These are phyloP conservation scores for Tipula lateralis DNA, from an alignment of 2,888 invertebrate species.

Conservation along the genomic window DNA sequence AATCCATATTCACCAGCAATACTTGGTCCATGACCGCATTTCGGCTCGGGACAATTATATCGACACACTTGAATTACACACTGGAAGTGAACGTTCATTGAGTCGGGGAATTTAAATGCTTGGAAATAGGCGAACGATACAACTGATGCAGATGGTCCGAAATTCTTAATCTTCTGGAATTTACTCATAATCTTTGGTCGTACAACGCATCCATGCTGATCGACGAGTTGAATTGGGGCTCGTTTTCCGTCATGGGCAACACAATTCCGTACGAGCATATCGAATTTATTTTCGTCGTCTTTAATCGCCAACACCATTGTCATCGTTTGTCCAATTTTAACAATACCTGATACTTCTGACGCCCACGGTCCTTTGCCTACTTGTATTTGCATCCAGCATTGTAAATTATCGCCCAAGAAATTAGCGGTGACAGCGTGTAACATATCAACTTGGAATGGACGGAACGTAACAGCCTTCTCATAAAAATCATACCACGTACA, in stretches of 20 bases:
- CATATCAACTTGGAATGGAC: slow-evolving; percentile 95
- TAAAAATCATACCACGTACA: slow-evolving; percentile 97
- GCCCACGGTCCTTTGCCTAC: slow-evolving; percentile 96
- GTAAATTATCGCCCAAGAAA: slow-evolving; percentile 90
- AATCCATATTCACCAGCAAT: slow-evolving; percentile 62
- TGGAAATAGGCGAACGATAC: slow-evolving; percentile 95
- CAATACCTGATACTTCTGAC: slow-evolving; percentile 92
- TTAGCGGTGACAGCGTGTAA: slow-evolving; percentile 91
- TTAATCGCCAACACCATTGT: slow-evolving; percentile 95
- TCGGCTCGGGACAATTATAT: slow-evolving; percentile 88
- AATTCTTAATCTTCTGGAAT: slow-evolving; percentile 94
- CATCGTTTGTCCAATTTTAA: slow-evolving; percentile 95
- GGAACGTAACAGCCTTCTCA: slow-evolving; percentile 89
- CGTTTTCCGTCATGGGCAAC: slow-evolving; percentile 92
- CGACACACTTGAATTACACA: slow-evolving; percentile 93
- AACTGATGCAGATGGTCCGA: slow-evolving; percentile 88
- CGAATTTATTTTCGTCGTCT: slow-evolving; percentile 93
- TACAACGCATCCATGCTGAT: slow-evolving; percentile 89
- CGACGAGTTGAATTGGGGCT: slow-evolving; percentile 87
- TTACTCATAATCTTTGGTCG: slow-evolving; percentile 92
- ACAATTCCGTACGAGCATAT: slow-evolving; percentile 90
- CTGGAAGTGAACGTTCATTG: slow-evolving; percentile 96
- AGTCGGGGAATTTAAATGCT: slow-evolving; percentile 94
- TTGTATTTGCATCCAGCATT: slow-evolving; percentile 97
- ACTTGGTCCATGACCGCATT: slow-evolving; percentile 66